A percentile compares a stretch with the other conserved stretches of the same genome.
phyloP scores from a whole-genome alignment of 2,888 invertebrate genomes.

The Melieria picta region DNA sequence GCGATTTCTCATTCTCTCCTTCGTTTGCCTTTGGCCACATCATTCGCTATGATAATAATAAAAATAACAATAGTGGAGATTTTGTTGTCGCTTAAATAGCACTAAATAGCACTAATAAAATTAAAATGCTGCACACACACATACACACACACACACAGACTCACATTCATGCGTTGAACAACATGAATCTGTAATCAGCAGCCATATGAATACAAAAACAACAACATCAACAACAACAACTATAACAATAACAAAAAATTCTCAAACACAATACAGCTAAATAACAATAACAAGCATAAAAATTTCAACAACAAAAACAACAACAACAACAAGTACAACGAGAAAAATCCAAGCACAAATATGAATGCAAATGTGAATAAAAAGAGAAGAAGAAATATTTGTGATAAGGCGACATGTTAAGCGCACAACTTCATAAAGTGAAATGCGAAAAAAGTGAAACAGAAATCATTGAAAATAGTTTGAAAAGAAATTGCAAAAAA shows the following conservation, averaged over 20 bases:
- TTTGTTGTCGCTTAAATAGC: too few species aligned
- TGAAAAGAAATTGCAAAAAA: slow-evolving; percentile 4
- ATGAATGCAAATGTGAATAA: neutral
- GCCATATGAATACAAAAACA: slow-evolving; percentile 3
- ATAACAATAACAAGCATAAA: neutral
- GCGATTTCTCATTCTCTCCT: too few species aligned
- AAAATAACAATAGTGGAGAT: too few species aligned
- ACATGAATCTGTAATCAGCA: slow-evolving; percentile 25
- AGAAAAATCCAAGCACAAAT: slow-evolving; percentile 5
- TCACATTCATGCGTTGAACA: slow-evolving; percentile 7
- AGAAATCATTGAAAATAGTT: neutral
- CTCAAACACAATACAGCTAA: slow-evolving; percentile 4
- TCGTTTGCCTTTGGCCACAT: too few species aligned
- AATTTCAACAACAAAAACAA: slow-evolving; percentile 10
- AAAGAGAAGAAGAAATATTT: neutral
- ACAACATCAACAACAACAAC: slow-evolving; percentile 17
- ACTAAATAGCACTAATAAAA: too few species aligned
- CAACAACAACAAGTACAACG: slow-evolving; percentile 6
- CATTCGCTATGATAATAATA: too few species aligned
- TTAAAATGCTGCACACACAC: neutral
- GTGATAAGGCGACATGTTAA: neutral
- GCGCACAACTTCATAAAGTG: neutral
- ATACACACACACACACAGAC: neutral
- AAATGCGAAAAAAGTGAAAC: slow-evolving; percentile 13
- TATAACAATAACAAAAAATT: slow-evolving; percentile 2